phyloP scores from a whole-genome alignment of 2,797 vertebrate species.

The Peromyscus nudipes region DNA sequence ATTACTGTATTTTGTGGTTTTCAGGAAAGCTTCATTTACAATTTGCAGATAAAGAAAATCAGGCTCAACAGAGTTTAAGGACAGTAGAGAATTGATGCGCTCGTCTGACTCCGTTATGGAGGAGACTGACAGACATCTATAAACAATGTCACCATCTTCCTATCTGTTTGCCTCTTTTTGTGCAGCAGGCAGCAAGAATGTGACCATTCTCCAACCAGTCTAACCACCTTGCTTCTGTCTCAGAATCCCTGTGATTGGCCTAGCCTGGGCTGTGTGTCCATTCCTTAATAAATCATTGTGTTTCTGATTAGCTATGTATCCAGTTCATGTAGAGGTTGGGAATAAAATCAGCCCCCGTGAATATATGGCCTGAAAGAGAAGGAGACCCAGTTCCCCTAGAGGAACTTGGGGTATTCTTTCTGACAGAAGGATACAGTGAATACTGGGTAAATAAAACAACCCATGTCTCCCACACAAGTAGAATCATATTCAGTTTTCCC shows the following conservation, averaged over 20 bases:
- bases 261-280: not conserved
- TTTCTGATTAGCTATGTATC: not conserved
- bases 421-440: not conserved
- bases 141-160: no score
- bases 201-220: accelerated
- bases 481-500: not conserved
- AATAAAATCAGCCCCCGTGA: not conserved
- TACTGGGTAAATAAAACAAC: not conserved
- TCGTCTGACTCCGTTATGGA: not conserved
- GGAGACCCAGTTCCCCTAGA: not conserved
- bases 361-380: not conserved
- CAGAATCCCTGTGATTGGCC: not conserved
- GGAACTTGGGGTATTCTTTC: not conserved
- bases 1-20: not conserved
- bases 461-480: not conserved
- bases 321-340: not conserved
- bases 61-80: not conserved
- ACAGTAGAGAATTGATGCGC: not conserved
- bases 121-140: not conserved
- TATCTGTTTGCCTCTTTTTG: no score
- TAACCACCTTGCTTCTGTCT: not conserved
- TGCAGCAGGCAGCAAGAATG: not conserved
- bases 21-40: not conserved
- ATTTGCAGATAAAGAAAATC: not conserved
- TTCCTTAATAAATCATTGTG: not conserved